A percentile compares a stretch with the other conserved stretches of the same genome.
phyloP scores from a whole-genome alignment of 2,888 invertebrate genomes.

The Orgyia antiqua region DNA sequence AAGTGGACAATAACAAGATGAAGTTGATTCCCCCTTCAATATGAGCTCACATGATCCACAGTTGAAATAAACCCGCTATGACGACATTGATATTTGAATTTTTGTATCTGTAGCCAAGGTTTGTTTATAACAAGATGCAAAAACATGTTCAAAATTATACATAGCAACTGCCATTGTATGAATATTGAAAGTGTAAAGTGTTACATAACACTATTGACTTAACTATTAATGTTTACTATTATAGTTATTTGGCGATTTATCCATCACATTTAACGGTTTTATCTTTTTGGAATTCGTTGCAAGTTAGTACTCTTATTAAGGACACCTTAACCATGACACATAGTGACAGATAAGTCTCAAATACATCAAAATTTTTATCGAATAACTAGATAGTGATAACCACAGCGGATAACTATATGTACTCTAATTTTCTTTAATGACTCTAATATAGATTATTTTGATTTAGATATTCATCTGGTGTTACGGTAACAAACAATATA shows the following conservation, averaged over 20 bases:
- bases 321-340: no score
- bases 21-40: slow-evolving; percentile 18
- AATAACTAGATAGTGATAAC: no score
- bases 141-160: slow-evolving; percentile 9
- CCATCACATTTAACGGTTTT: no score
- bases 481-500: no score
- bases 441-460: no score
- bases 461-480: no score
- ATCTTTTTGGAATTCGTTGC: no score
- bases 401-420: no score
- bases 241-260: not conserved
- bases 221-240: not conserved
- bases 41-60: slow-evolving; percentile 28
- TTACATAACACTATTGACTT: not conserved
- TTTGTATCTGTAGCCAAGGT: slow-evolving; percentile 12
- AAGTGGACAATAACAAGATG: slow-evolving; percentile 32
- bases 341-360: no score
- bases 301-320: no score
- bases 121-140: slow-evolving; percentile 25
- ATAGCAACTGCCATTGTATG: slow-evolving; percentile 6
- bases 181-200: not conserved
- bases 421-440: no score
- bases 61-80: slow-evolving; percentile 21
- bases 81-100: slow-evolving; percentile 15
- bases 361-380: no score